Conservation (phyloP, 1,140 invertebrate genomes). For the Ganaspis sp. region DNA sequence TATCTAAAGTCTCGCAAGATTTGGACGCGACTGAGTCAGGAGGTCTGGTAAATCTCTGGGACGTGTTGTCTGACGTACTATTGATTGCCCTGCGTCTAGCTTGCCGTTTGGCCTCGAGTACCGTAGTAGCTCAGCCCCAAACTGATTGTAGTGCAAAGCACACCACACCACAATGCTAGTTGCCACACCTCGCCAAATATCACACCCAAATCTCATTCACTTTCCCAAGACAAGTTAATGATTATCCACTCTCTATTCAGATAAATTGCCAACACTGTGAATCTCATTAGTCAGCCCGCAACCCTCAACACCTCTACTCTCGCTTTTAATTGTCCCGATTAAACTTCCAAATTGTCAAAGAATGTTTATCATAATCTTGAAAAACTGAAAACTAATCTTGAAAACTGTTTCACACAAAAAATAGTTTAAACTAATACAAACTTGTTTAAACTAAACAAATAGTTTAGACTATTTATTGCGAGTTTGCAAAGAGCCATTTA, state of each 20-base stretch:
- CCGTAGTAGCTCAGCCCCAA: slow-evolving; percentile 39
- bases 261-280: background rate
- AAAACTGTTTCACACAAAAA: no score
- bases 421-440: no score
- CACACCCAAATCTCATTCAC: slow-evolving; percentile 18
- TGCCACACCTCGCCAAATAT: slow-evolving; percentile 34
- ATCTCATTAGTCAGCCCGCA: background rate
- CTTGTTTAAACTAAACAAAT: no score
- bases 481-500: background rate
- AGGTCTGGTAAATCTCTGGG: slow-evolving; percentile 27
- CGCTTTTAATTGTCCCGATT: no score
- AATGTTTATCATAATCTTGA: no score
- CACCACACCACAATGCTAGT: slow-evolving; percentile 48
- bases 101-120: slow-evolving; percentile 51
- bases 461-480: no score
- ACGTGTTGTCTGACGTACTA: slow-evolving; percentile 58
- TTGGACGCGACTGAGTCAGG: slow-evolving; percentile 2
- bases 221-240: background rate
- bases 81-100: slow-evolving; percentile 58
- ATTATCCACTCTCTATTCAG: background rate
- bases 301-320: background rate
- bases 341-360: no score
- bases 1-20: slow-evolving; percentile 11
- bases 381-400: no score
- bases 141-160: slow-evolving; percentile 48